Base-by-base conservation (phyloP, 2,797 vertebrate species). In the Mormyrops attenuatus region DNA sequence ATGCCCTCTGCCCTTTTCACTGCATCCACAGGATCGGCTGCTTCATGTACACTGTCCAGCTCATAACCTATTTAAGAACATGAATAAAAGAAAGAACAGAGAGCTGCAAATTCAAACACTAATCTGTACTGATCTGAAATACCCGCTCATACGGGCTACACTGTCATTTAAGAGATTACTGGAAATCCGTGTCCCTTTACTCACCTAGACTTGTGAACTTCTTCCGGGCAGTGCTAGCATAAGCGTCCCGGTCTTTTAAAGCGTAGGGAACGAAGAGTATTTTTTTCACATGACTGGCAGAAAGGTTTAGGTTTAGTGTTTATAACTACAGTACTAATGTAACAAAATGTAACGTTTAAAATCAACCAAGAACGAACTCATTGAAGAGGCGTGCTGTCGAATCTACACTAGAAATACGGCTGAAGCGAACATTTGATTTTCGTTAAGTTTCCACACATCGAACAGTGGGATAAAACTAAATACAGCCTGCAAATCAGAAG, bases 241-340 rank as follows among this genome's bases (percentile, higher is more conserved):
- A 98, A 3, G 91, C 91, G 4, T 97, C 96, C 89, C 93, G 94
- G 92, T 98, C 95, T 47, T 97, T 96, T 49, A 97, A 94, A 3
- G 97, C 97, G 53, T 97, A 97, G 0, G 97, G 97, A 1, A 98
- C 94, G 87, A 98, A 98, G 69, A 98, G 93, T 44, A 97, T 94
- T 87, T 94, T 91, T 92, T 93, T 96, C 91, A 98, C 96, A 5
- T 94, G 90, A 88, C 97, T 97, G 92, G 52, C 85, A 92, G 52
- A 90, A 85, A 17, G 87, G 53, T 47, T 88, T 73, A 80, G 47
- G 55, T 85, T 89, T 60, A 89, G 77, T 47, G 20, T 60, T 55
- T 38, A 30, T 6, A 13, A 20, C 57, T 38, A 47, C 17, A 49
- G 41, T 15, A 84, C 77, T 8, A 8, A 44, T 44, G 22, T 84